Evolutionary conservation across 2,888 invertebrate species (phyloP), one percentile per base, ranked within the genome.

Genomic region (Nebria brevicollis): DNA sequence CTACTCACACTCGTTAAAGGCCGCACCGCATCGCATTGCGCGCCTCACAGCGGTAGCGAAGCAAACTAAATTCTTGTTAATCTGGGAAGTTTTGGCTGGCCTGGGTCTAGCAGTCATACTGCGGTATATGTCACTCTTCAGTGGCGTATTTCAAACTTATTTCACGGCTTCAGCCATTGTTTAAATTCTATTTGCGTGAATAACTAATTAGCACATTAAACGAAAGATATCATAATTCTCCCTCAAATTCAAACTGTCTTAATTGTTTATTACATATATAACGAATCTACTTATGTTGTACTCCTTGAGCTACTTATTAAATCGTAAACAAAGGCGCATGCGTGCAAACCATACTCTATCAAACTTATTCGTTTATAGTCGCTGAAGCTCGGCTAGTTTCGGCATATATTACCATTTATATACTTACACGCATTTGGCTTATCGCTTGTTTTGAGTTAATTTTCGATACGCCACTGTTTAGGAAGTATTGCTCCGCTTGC

Each of bases 21-120:
- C 54, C 54, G 54, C 54, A 8, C 54, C 54, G 54, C 54, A 54
- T 54, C 70, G 34, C 66, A 66, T 66, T 70, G 70, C 70, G 54
- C 54, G 54, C 54, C 54, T 26, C 25, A 70, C 70, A 70, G 34
- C 70, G 70, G 34, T 25, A 15, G 34, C 34, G 34, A 70, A 26
- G 70, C 70, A 34, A 70, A 70, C 26, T 70, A 70, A 54, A 70
- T 15, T 70, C 70, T 20, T 11, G 20, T 10, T 70, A 70, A 70
- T 70, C 70, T 70, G 11, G 54, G 13, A 70, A 70, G 70, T 70
- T 70, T 70, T 34, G 70, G 70, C 25, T 70, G 20, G 70, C 70
- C 26, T 54, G 54, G 7, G 54, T 54, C 54, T 54, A 54, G 54
- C 54, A 54, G 54, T 54, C 54, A 54, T 8, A 54, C 54, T 54